Conservation (phyloP, 2,888 invertebrate species). For the Octodonta nipae region DNA sequence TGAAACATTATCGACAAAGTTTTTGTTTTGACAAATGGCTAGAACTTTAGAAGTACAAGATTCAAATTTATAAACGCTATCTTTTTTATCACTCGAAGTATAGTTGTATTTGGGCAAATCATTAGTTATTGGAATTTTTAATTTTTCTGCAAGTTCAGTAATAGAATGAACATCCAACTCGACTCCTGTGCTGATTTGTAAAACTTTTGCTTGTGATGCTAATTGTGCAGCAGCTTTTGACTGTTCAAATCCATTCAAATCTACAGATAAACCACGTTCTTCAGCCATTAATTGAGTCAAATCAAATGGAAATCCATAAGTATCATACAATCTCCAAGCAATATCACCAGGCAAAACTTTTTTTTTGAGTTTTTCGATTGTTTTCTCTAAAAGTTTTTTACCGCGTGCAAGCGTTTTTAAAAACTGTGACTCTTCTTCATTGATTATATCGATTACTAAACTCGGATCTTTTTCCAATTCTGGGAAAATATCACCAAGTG, state of each 20-base stretch:
- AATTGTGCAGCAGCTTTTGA: slow-evolving; percentile 81
- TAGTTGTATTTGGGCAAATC: slow-evolving; percentile 90
- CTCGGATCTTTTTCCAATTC: slow-evolving; percentile 81
- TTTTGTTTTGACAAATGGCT: slow-evolving; percentile 50
- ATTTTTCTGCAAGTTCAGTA: slow-evolving; percentile 72
- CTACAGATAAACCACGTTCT: slow-evolving; percentile 78
- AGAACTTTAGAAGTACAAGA: slow-evolving; percentile 63
- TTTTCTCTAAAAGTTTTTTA: slow-evolving; percentile 76
- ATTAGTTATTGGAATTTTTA: slow-evolving; percentile 65
- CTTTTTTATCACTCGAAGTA: slow-evolving; percentile 45
- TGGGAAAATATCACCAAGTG: slow-evolving; percentile 69
- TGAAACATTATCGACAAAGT: slow-evolving; percentile 70
- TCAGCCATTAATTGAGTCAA: slow-evolving; percentile 95
- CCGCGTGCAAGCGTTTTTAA: slow-evolving; percentile 88
- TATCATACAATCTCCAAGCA: slow-evolving; percentile 97
- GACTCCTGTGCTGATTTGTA: slow-evolving; percentile 27
- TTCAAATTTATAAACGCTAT: slow-evolving; percentile 64
- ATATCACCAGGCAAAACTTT: slow-evolving; percentile 82
- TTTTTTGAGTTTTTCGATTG: slow-evolving; percentile 66
- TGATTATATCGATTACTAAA: slow-evolving; percentile 79
- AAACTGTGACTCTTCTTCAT: slow-evolving; percentile 96
- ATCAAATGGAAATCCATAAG: slow-evolving; percentile 97
- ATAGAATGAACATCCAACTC: slow-evolving; percentile 92
- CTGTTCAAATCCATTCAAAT: slow-evolving; percentile 83
- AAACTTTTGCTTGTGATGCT: slow-evolving; percentile 52